Conservation (phyloP, 1,140 invertebrate species). For the Phymastichus coffea region DNA sequence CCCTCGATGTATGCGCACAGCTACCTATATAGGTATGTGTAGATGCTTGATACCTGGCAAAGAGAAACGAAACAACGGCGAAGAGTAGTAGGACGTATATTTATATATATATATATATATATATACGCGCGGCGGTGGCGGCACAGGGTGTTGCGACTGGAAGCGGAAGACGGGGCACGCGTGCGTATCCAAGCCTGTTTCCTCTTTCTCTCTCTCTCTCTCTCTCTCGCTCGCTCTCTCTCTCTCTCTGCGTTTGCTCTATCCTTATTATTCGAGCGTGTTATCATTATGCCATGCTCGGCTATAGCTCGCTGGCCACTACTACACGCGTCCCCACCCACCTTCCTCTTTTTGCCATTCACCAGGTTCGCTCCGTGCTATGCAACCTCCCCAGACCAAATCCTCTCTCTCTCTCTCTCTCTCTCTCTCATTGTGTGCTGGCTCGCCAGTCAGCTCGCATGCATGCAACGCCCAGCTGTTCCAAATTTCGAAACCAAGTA, state of each 20-base stretch:
- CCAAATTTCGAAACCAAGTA: conserved; percentile 6
- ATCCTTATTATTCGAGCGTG: conserved; percentile 57
- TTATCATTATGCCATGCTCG: conserved; percentile 51
- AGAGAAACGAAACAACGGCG: neutral
- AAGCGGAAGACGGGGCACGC: conserved; percentile 55
- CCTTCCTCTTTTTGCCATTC: conserved; percentile 8
- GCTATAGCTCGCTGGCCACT: no score
- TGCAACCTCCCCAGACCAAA: neutral
- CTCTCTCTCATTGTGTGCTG: neutral
- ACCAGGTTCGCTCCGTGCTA: no score
- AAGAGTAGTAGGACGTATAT: neutral
- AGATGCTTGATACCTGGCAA: no score
- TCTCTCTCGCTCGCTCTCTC: no score
- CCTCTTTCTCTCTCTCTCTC: conserved; percentile 45
- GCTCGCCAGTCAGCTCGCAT: neutral
- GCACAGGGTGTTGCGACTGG: conserved; percentile 30
- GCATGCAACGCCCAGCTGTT: conserved; percentile 1
- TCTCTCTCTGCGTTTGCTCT: conserved; percentile 33
- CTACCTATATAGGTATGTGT: no score
- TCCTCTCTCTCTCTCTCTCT: neutral
- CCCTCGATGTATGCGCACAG: no score
- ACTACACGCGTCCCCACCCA: conserved; percentile 13
- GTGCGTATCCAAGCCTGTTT: conserved; percentile 59
- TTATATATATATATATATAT: neutral
- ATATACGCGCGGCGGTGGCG: neutral